Evolutionary conservation across 2,888 invertebrate species (phyloP).

Genomic region (Pherbina coryleti): DNA sequence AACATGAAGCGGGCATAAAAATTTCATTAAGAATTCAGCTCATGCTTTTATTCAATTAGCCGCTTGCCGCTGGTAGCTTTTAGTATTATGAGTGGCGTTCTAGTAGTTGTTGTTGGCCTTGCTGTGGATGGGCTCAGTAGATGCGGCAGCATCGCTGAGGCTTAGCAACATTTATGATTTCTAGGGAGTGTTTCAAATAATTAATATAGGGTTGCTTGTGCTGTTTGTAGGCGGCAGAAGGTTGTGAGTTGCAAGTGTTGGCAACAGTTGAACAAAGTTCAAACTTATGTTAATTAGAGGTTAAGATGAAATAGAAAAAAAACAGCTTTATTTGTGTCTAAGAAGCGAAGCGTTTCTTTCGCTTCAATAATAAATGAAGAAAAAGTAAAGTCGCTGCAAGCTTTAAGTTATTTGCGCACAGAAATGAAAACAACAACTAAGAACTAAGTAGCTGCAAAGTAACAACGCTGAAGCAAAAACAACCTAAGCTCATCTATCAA

Average conservation of each 20-base stretch:
- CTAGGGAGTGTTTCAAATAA: constrained; percentile 1
- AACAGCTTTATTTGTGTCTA: background rate
- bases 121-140: background rate
- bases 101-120: background rate
- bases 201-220: constrained; percentile 8
- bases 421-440: background rate
- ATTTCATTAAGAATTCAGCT: constrained; percentile 65
- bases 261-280: too few species aligned
- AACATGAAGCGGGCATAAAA: constrained; percentile 39
- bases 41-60: constrained; percentile 67
- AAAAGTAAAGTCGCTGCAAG: background rate
- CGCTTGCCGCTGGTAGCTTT: constrained; percentile 55
- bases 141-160: background rate
- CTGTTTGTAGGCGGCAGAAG: too few species aligned
- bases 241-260: too few species aligned
- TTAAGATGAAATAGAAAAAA: background rate
- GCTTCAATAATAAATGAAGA: background rate
- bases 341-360: too few species aligned
- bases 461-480: background rate
- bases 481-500: constrained; percentile 37
- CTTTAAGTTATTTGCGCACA: background rate
- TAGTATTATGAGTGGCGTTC: background rate
- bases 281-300: background rate
- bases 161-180: background rate
- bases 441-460: background rate